These are phyloP conservation scores for Ditula angustiorana DNA, from an alignment of 2,888 invertebrate species.

Conservation along the genomic window DNA sequence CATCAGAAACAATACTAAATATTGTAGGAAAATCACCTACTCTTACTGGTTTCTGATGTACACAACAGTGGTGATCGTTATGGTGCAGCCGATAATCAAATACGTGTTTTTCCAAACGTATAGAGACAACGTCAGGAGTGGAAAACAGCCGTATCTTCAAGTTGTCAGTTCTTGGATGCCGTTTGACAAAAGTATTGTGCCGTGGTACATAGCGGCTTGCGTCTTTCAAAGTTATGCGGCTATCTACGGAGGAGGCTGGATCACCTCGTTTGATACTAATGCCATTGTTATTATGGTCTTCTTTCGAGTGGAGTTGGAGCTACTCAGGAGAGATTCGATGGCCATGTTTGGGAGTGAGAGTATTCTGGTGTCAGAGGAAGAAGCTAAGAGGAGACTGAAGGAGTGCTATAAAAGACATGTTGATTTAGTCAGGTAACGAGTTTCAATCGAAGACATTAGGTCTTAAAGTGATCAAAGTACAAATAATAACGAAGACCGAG, in stretches of 20 bases:
- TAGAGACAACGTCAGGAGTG: slow-evolving; percentile 61
- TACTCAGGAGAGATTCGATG: slow-evolving; percentile 62
- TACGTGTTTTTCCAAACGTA: slow-evolving; percentile 60
- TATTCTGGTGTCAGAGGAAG: slow-evolving; percentile 43
- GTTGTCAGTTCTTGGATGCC: slow-evolving; percentile 78
- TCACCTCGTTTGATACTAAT: slow-evolving; percentile 73
- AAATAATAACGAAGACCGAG: not conserved
- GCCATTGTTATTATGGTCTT: slow-evolving; percentile 77
- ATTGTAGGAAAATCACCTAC: slow-evolving; percentile 71
- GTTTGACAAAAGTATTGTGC: slow-evolving; percentile 63
- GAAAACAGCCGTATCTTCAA: slow-evolving; percentile 63
- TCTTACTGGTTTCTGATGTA: slow-evolving; percentile 72
- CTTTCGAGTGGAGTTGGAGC: slow-evolving; percentile 68
- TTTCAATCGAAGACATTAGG: too few relatives aligned
- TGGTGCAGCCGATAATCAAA: slow-evolving; percentile 65
- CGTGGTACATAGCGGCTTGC: slow-evolving; percentile 65
- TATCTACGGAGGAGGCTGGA: slow-evolving; percentile 75
- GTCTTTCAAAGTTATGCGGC: slow-evolving; percentile 67
- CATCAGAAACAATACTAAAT: slow-evolving; percentile 60
- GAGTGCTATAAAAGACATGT: slow-evolving; percentile 67
- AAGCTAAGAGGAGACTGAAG: slow-evolving; percentile 54
- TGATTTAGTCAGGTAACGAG: slow-evolving; percentile 67
- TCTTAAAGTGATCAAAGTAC: too few relatives aligned
- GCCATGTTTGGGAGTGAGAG: slow-evolving; percentile 60
- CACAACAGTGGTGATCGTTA: slow-evolving; percentile 66